Percentiles rank a stretch among this genome's conserved stretches.
Evolutionary conservation across 2,797 vertebrate species (phyloP).

Genomic region (Paramormyrops hopkinsi): DNA sequence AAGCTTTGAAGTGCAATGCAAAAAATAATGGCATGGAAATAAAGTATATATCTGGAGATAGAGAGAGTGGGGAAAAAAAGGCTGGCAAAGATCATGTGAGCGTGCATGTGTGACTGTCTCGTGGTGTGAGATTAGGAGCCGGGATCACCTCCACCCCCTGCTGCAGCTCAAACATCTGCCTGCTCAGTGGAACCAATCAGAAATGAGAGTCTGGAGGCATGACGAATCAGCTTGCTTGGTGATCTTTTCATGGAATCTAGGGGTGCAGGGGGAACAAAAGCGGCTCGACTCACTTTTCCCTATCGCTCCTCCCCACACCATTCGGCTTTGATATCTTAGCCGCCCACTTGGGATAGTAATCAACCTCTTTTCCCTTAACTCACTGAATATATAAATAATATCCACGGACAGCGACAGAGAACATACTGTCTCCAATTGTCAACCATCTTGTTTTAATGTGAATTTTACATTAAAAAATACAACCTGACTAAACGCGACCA

Average conservation of each 20-base stretch:
- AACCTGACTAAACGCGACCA: not conserved
- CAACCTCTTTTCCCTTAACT: constrained; percentile 31
- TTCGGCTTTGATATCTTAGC: constrained; percentile 71
- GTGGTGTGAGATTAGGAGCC: constrained; percentile 49
- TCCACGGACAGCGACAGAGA: constrained; percentile 58
- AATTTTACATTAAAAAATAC: not conserved
- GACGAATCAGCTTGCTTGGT: constrained; percentile 64
- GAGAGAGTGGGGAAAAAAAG: not conserved
- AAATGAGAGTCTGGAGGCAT: constrained; percentile 48
- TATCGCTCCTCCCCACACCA: constrained; percentile 43
- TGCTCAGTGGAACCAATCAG: constrained; percentile 58
- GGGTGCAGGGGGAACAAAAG: constrained; percentile 66
- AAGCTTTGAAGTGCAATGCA: not conserved
- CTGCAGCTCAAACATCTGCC: constrained; percentile 71
- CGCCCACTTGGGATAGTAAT: constrained; percentile 56
- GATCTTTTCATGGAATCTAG: constrained; percentile 70
- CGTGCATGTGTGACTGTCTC: constrained; percentile 38
- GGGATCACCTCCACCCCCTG: constrained; percentile 58
- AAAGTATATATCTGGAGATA: not conserved
- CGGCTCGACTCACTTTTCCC: constrained; percentile 41
- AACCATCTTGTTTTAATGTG: not conserved
- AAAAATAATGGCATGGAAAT: not conserved
- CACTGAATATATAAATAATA: constrained; percentile 48
- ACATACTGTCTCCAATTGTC: constrained; percentile 40
- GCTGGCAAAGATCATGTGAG: not conserved